Base-by-base conservation (phyloP, 37 sponge, comb jelly and placozoan species). In the Beroe forskalii region DNA sequence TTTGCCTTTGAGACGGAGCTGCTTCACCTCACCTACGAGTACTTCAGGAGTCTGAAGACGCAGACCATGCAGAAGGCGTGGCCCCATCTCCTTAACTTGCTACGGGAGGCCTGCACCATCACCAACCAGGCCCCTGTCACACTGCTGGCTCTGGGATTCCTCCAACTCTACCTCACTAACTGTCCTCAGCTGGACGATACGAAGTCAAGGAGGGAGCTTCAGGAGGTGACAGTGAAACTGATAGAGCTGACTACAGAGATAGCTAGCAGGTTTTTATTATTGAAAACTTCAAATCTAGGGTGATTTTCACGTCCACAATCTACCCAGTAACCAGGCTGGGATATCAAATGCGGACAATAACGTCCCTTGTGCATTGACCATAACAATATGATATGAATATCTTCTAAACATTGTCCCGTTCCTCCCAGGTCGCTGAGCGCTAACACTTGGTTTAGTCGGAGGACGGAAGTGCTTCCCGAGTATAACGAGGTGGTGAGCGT, bases 221-320 rank as follows among this genome's bases (percentile, higher is more conserved):
- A 80, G 60, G 86, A 80, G 60, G 86, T 80, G 9, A 80, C 86
- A 1, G 86, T 80, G 17, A 80, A 80, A 37, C 20, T 80, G 86
- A 44, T 80, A n/a, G 86, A 80, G 55, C 55, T 80, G 86, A 80
- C 86, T 2, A 80, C 86, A 0, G 86, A 80, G 48, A 80, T 80
- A 0, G 86, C 86, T 25, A 80, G 86, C 31, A 40, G 40, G n/a
- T n/a, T n/a, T n/a, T n/a, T n/a, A n/a, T n/a, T n/a, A n/a, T n/a
- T n/a, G n/a, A n/a, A n/a, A n/a, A n/a, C n/a, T n/a, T n/a, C n/a
- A n/a, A n/a, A n/a, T n/a, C n/a, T n/a, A n/a, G n/a, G n/a, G n/a
- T n/a, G n/a, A n/a, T n/a, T n/a, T n/a, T n/a, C n/a, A n/a, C n/a
- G n/a, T n/a, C n/a, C n/a, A n/a, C n/a, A n/a, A n/a, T n/a, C n/a